Evolutionary conservation across 1,140 invertebrate genomes (phyloP).

Genomic region (Theocolax elegans): DNA sequence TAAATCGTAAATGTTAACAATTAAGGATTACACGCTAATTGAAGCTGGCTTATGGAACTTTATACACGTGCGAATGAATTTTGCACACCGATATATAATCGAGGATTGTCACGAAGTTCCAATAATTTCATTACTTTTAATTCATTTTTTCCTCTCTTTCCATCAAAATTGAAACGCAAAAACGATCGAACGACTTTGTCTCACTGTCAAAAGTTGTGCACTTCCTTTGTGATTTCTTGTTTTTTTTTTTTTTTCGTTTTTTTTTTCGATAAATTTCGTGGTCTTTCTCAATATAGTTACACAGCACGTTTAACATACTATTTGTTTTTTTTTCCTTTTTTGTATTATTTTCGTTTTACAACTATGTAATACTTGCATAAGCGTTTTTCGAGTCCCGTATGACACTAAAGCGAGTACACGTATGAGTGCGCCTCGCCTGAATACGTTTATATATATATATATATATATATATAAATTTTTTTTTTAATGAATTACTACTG

Average conservation of each 20-base stretch:
- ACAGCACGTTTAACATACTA: conserved; percentile 35
- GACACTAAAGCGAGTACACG: conserved; percentile 20
- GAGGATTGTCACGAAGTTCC: conserved; percentile 27
- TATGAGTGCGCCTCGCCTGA: conserved; percentile 5
- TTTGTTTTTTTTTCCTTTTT: background rate
- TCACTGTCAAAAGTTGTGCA: background rate
- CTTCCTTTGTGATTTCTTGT: too few relatives aligned
- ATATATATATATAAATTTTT: too few relatives aligned
- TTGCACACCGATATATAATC: conserved; percentile 2
- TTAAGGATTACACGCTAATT: too few relatives aligned
- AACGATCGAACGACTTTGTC: conserved; percentile 1
- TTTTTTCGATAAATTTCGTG: background rate
- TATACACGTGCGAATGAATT: background rate
- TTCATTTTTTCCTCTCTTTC: too few relatives aligned
- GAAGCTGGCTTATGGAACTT: background rate
- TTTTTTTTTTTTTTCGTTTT: too few relatives aligned
- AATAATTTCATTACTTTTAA: too few relatives aligned
- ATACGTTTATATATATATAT: conserved; percentile 12
- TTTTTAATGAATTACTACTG: conserved; percentile 30
- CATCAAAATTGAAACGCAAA: background rate
- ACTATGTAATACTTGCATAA: conserved; percentile 41
- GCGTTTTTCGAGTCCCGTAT: conserved; percentile 36
- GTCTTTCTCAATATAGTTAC: conserved; percentile 21
- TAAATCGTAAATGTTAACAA: too few relatives aligned
- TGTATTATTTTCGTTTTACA: conserved; percentile 21